Conservation (phyloP, 35 echinoderm and acorn worm genomes). For the Lytechinus pictus region DNA sequence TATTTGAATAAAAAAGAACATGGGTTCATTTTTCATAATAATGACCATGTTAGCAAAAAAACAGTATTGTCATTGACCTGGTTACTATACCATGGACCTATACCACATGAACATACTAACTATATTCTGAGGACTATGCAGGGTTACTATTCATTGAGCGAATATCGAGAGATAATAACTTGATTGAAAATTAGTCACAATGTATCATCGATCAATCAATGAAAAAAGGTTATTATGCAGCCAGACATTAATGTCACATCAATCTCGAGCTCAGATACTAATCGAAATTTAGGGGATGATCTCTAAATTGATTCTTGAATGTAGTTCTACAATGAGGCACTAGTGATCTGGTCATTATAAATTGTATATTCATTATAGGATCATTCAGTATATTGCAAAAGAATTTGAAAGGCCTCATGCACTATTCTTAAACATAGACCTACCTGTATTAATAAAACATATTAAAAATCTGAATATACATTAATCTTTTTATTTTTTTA, state of each 20-base stretch:
- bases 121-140: background rate
- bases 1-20: no score
- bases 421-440: no score
- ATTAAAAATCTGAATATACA: no score
- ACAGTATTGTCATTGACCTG: background rate
- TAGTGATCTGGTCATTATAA: background rate
- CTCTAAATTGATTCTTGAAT: background rate
- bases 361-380: no score
- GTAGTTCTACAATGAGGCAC: background rate
- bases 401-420: no score
- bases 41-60: no score
- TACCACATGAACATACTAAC: no score
- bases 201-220: background rate
- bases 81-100: background rate
- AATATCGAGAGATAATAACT: background rate
- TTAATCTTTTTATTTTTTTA: no score
- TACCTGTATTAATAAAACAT: no score
- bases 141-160: background rate
- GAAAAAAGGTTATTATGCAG: background rate
- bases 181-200: slow-evolving; percentile 5
- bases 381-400: no score
- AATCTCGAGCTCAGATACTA: background rate
- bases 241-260: background rate
- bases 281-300: background rate
- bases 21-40: no score